phyloP scores from a whole-genome alignment of 2,888 invertebrate genomes.

The Eupithecia exiguata region DNA sequence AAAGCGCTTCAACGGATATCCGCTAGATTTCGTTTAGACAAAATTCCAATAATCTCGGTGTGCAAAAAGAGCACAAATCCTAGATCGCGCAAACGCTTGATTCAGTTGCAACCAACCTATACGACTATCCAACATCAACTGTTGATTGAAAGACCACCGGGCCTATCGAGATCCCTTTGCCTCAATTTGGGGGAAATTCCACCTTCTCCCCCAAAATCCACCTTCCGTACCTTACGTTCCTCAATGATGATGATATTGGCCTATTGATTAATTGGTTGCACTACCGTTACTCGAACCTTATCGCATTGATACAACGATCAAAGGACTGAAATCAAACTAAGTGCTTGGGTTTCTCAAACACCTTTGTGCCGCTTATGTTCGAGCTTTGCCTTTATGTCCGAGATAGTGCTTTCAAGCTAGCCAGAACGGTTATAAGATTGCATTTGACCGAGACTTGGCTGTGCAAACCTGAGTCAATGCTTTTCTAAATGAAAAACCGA shows the following conservation, averaged over 20 bases:
- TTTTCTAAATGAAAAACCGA: background rate
- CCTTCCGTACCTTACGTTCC: background rate
- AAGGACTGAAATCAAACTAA: constrained; percentile 16
- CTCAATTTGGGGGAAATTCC: too few relatives aligned
- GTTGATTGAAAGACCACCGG: too few relatives aligned
- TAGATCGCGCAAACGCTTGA: too few relatives aligned
- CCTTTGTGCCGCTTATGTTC: constrained; percentile 5
- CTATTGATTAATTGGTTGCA: background rate
- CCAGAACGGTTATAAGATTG: background rate
- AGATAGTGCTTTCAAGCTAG: background rate
- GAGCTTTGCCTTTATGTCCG: background rate
- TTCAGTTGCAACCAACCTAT: too few relatives aligned
- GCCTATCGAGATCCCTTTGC: too few relatives aligned
- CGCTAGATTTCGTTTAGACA: too few relatives aligned
- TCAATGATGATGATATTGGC: background rate
- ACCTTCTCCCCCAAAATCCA: too few relatives aligned
- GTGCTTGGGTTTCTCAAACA: constrained; percentile 17
- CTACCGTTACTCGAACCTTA: background rate
- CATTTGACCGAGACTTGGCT: background rate
- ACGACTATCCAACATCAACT: too few relatives aligned
- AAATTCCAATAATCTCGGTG: too few relatives aligned
- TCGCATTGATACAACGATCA: constrained; percentile 9
- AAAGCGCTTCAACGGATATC: too few relatives aligned
- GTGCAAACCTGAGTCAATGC: background rate
- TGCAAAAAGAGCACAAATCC: too few relatives aligned